Conservation (phyloP, 2,113 vertebrate species). For the Motacilla alba region DNA sequence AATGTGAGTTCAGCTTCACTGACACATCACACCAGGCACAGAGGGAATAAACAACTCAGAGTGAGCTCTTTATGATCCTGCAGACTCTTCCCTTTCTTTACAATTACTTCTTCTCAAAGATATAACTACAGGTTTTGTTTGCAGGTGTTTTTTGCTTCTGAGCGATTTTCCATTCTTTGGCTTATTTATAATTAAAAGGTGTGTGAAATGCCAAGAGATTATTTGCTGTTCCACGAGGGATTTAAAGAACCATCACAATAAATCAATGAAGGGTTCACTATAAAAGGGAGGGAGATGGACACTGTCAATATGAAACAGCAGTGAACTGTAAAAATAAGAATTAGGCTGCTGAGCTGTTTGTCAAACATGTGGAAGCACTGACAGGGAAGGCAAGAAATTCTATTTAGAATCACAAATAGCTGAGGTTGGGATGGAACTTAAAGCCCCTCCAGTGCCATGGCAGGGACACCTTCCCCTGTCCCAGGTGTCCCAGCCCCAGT, state of each 20-base stretch:
- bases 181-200: background rate
- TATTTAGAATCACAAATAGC: background rate
- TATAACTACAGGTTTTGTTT: background rate
- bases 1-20: background rate
- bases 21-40: background rate
- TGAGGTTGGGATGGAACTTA: background rate
- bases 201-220: background rate
- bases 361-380: background rate
- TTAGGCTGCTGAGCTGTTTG: background rate
- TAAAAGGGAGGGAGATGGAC: background rate
- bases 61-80: background rate
- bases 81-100: background rate
- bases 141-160: background rate
- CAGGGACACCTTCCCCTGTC: background rate
- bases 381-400: background rate
- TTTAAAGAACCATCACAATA: background rate
- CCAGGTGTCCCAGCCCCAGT: background rate
- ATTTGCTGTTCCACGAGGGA: background rate
- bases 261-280: background rate
- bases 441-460: accelerated
- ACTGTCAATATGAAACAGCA: background rate
- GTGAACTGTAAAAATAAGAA: background rate
- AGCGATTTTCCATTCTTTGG: background rate
- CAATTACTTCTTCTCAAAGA: background rate
- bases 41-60: background rate